phyloP scores from a whole-genome alignment of 2,888 invertebrate species.

The Morpho helenor region DNA sequence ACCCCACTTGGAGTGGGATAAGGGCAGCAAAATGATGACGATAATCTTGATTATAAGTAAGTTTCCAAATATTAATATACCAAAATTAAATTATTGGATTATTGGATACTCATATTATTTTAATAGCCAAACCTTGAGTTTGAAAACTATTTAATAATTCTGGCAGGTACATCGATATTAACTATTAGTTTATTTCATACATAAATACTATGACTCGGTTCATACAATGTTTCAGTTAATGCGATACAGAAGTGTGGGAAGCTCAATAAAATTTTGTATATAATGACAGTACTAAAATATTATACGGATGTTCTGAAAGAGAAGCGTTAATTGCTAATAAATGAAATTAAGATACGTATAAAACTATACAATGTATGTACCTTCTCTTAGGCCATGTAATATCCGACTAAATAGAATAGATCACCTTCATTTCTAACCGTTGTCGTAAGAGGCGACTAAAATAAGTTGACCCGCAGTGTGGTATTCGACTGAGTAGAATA shows the following conservation, averaged over 20 bases:
- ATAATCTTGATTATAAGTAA: no score
- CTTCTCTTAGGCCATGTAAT: no score
- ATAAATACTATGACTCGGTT: slow-evolving; percentile 3
- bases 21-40: no score
- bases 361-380: no score
- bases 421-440: no score
- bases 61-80: no score
- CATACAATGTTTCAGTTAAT: slow-evolving; percentile 7
- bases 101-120: not conserved
- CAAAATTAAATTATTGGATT: not conserved
- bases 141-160: slow-evolving; percentile 6
- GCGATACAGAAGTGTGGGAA: not conserved
- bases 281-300: slow-evolving; percentile 9
- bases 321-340: not conserved
- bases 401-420: no score
- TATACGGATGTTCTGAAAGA: not conserved
- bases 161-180: slow-evolving; percentile 5
- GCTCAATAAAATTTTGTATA: slow-evolving; percentile 5
- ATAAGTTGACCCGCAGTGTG: no score
- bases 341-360: no score
- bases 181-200: slow-evolving; percentile 7
- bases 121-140: slow-evolving; percentile 11
- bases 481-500: no score
- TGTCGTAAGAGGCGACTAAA: no score
- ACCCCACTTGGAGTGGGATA: no score